Evolutionary conservation across 2,113 vertebrate genomes (phyloP), one percentile per base, ranked within the genome.

Genomic region (Rhodinocichla rosea): DNA sequence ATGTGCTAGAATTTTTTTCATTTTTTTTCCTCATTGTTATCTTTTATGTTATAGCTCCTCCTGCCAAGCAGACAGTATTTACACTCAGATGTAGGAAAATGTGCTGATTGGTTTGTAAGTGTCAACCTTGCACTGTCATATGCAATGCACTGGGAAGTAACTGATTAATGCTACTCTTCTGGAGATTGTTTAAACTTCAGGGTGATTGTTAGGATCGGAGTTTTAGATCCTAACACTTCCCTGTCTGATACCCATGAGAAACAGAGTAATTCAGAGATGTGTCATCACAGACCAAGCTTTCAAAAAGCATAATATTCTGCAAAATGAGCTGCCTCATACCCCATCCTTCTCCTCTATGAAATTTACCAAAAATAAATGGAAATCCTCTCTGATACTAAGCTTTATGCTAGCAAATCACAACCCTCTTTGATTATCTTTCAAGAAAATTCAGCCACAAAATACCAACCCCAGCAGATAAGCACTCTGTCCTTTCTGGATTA

Each of bases 281-380:
- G 42, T 91, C 67, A 87, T 95, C 87, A 65, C 56, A 93, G 87
- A 80, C 37, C 23, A 23, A 18, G 42, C 53, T 86, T 92, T 92
- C 63, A 83, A 95, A 95, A 94, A 55, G 19, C 10, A 14, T 82
- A 44, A 81, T 95, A 65, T 84, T 93, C 80, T 87, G 57, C 77
- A 68, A 78, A 91, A 96, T 3, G 6, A 90, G 32, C 42, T 64
- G 39, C 56, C 93, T 44, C 14, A 11, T 74, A 65, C n/a, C 8
- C 15, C 12, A 8, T 83, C 40, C 75, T 76, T 49, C 82, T 77
- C 40, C 37, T 28, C 35, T 33, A 7, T 32, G 18, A 73, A 24
- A 56, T 76, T 97, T 92, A 75, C 50, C 71, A 80, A 94, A 97
- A 97, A 78, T 69, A 93, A 84, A 63, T 75, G 44, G 40, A 92